Conservation (phyloP, 2,797 vertebrate species). For the Hoplostethus mediterraneus region DNA sequence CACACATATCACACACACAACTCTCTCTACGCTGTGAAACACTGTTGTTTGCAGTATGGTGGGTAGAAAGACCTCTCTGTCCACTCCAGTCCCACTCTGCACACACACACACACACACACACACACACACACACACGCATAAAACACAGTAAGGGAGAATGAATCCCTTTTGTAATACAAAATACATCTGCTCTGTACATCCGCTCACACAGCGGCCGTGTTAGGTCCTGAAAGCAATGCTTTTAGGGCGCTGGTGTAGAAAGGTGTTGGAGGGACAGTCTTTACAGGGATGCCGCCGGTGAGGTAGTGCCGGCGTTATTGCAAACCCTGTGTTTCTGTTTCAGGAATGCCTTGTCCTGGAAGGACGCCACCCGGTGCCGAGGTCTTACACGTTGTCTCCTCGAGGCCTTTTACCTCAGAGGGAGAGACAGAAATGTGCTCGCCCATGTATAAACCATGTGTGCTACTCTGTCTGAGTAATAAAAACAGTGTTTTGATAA, state of each 20-base stretch:
- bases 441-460: constrained; percentile 2
- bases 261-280: constrained; percentile 51
- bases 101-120: constrained; percentile 10
- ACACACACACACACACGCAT: constrained; percentile 14
- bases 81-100: not conserved
- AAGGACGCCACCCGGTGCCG: constrained; percentile 2
- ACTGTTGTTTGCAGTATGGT: not conserved
- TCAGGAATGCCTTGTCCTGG: constrained; percentile 17
- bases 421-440: not conserved
- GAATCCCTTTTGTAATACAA: constrained; percentile 43
- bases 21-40: not conserved
- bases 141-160: constrained; percentile 17
- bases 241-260: constrained; percentile 60
- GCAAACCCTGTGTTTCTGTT: constrained; percentile 65
- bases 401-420: constrained; percentile 7
- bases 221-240: constrained; percentile 43
- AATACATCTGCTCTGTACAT: constrained; percentile 40
- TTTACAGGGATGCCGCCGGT: constrained; percentile 7
- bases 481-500: not conserved
- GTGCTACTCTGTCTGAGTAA: not conserved
- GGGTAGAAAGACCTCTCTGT: not conserved
- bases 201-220: not conserved
- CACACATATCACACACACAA: not conserved
- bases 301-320: constrained; percentile 37
- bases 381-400: constrained; percentile 15